These are phyloP conservation scores for Endotricha flammealis DNA, from an alignment of 2,888 invertebrate genomes.

Conservation along the genomic window DNA sequence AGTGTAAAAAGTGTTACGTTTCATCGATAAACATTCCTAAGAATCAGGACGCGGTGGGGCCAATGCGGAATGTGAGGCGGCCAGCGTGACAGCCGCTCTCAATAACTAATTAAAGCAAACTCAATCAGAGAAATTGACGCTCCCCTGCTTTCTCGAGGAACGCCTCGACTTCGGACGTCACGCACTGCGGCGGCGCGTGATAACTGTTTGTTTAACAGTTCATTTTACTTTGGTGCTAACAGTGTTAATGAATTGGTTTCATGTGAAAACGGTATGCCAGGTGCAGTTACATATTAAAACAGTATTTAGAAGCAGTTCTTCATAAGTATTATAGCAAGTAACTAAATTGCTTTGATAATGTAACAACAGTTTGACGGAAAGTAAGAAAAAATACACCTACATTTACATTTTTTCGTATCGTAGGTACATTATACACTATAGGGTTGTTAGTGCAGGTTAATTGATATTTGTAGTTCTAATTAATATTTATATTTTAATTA, in stretches of 20 bases:
- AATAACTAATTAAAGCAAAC: constrained; percentile 74
- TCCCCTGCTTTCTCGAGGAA: constrained; percentile 69
- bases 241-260: constrained; percentile 31
- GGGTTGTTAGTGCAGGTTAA: too few relatives aligned
- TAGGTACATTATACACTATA: too few relatives aligned
- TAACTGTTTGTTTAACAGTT: constrained; percentile 57
- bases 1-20: constrained; percentile 49
- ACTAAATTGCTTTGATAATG: too few relatives aligned
- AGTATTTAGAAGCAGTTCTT: too few relatives aligned
- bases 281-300: too few relatives aligned
- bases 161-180: constrained; percentile 53
- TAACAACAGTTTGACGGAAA: too few relatives aligned
- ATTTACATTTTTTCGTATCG: too few relatives aligned
- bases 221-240: constrained; percentile 38
- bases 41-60: constrained; percentile 56
- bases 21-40: constrained; percentile 58
- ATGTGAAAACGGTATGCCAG: constrained; percentile 17
- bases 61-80: constrained; percentile 59
- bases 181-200: constrained; percentile 43
- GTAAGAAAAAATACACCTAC: too few relatives aligned
- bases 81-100: constrained; percentile 69
- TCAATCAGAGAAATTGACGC: constrained; percentile 73
- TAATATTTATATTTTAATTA: too few relatives aligned
- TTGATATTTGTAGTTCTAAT: too few relatives aligned
- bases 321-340: too few relatives aligned